Evolutionary conservation across 2,888 invertebrate genomes (phyloP).

Genomic region (Oasisia sp.): DNA sequence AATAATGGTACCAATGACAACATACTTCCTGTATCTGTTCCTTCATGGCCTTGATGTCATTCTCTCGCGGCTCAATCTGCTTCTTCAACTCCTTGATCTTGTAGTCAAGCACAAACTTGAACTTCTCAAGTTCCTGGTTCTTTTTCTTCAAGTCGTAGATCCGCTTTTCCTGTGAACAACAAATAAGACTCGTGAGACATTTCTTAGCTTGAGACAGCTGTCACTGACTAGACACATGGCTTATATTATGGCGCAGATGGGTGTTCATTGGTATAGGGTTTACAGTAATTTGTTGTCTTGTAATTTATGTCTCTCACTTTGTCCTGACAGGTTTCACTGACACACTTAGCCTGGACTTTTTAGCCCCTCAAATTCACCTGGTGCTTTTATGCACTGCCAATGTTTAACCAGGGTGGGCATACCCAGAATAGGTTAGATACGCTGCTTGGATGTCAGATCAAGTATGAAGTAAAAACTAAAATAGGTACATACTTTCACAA

Average conservation of each 20-base stretch:
- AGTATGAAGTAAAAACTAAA: no score
- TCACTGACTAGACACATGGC: not conserved
- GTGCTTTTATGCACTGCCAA: no score
- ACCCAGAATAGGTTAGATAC: no score
- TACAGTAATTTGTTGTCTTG: not conserved
- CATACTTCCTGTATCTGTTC: conserved; percentile 74
- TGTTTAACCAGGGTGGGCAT: no score
- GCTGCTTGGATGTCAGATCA: no score
- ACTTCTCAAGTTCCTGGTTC: conserved; percentile 87
- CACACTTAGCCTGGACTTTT: no score
- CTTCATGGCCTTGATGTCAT: conserved; percentile 84
- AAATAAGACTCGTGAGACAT: not conserved
- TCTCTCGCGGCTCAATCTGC: conserved; percentile 86
- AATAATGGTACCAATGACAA: not conserved
- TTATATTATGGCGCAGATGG: not conserved
- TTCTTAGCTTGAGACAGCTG: not conserved
- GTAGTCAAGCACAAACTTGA: conserved; percentile 88
- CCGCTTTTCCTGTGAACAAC: conserved; percentile 74
- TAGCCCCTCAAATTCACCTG: no score
- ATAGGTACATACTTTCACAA: no score
- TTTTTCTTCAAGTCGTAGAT: conserved; percentile 85
- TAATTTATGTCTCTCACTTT: not conserved
- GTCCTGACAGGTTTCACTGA: conserved; percentile 76
- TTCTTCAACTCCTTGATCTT: conserved; percentile 88
- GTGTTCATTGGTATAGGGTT: not conserved